Evolutionary conservation across 2,888 invertebrate species (phyloP).

Genomic region (Hybos culiciformis): DNA sequence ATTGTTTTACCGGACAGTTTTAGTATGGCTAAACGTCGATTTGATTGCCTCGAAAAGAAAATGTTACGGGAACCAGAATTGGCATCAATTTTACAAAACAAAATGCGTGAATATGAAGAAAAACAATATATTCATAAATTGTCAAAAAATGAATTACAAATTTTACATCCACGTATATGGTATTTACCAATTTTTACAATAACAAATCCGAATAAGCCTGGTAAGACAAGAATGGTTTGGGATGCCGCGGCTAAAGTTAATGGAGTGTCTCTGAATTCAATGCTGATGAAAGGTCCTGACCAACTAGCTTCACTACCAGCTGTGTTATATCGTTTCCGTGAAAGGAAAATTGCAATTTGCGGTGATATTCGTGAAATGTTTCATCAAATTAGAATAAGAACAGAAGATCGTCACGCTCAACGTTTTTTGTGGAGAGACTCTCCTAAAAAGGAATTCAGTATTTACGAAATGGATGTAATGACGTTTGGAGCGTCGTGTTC

Average conservation of each 20-base stretch:
- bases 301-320: conserved; percentile 22
- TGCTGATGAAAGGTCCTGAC: conserved; percentile 24
- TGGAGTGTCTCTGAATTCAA: conserved; percentile 20
- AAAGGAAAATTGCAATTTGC: conserved; percentile 22
- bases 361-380: conserved; percentile 23
- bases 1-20: conserved; percentile 11
- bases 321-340: conserved; percentile 27
- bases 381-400: conserved; percentile 16
- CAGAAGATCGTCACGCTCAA: conserved; percentile 19
- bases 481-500: conserved; percentile 18
- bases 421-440: conserved; percentile 18
- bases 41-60: conserved; percentile 15
- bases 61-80: conserved; percentile 10
- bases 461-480: conserved; percentile 17
- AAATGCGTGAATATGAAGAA: conserved; percentile 12
- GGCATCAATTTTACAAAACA: conserved; percentile 8
- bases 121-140: conserved; percentile 16
- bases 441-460: conserved; percentile 9
- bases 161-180: conserved; percentile 13
- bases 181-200: conserved; percentile 22
- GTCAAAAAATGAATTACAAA: conserved; percentile 9
- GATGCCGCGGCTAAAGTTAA: conserved; percentile 22
- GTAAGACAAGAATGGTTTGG: conserved; percentile 21
- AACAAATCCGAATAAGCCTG: conserved; percentile 19
- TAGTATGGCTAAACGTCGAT: conserved; percentile 12